Base-by-base conservation (phyloP, 2,797 vertebrate species). In the Cuculus canorus region DNA sequence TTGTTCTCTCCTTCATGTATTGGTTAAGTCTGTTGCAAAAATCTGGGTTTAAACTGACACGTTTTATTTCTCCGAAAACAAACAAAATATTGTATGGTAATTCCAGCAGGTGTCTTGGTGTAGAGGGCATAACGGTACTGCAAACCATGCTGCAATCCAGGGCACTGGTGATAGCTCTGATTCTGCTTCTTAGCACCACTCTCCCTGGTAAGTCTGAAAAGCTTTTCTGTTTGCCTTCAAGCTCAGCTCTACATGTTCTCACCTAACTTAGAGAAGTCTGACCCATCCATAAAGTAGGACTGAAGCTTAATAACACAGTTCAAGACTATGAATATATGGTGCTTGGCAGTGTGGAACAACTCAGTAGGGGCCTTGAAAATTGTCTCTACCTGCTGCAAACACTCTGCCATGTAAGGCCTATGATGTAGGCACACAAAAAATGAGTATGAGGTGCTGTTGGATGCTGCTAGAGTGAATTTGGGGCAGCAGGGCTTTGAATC, bases 111-210 rank as follows among this genome's bases (percentile, higher is more conserved):
- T 93, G 13, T 86, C 50, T 88, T 54, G 69, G 86, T 60, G 66
- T 63, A 70, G 27, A 68, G 41, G 77, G 39, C 3, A 9, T 86
- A 81, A 48, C 39, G 39, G 72, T 80, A 60, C 88, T 59, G 33
- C 70, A 93, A 95, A 92, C 77, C 90, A 97, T 97, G 97, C 69
- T 96, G 88, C 96, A 95, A 13, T 96, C 81, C 82, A 96, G 95
- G 84, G 92, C 76, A 82, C 4, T 96, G 93, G 83, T 92, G 70
- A 76, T 97, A 88, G 91, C 63, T 95, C 90, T 97, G 32, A 91
- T 96, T 53, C 92, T 97, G 91, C 90, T 97, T 32, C 93, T 97
- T 17, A 71, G 90, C 89, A 94, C 83, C 69, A 86, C 92, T 68
- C 10, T 96, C 56, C 88, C 92, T 0, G 97, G 97, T 97, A 96